A percentile compares a stretch with the other conserved stretches of the same genome.
Evolutionary conservation across 1,140 invertebrate genomes (phyloP).

Genomic region (Trialeurodes vaporariorum): DNA sequence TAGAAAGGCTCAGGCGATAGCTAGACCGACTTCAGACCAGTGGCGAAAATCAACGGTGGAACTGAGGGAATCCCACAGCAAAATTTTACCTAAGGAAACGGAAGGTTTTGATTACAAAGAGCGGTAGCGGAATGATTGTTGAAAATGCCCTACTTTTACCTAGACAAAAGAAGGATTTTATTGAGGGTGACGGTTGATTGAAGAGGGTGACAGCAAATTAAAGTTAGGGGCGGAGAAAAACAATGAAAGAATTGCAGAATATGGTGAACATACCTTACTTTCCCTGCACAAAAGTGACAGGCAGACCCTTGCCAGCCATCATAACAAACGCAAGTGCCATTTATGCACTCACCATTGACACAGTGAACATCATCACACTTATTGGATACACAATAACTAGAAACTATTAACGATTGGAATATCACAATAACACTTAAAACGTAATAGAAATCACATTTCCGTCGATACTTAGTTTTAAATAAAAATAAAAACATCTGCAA

Average conservation of each 20-base stretch:
- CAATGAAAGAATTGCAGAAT: not conserved
- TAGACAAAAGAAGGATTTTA: not conserved
- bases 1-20: too few relatives aligned
- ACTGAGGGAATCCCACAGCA: too few relatives aligned
- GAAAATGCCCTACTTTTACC: not conserved
- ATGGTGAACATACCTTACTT: constrained; percentile 59
- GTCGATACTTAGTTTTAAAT: constrained; percentile 69
- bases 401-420: constrained; percentile 39
- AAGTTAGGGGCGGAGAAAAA: not conserved
- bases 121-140: too few relatives aligned
- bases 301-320: constrained; percentile 79
- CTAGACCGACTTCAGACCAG: too few relatives aligned
- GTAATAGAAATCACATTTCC: constrained; percentile 42
- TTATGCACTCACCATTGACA: constrained; percentile 63
- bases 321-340: constrained; percentile 73
- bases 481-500: constrained; percentile 73
- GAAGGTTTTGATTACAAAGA: too few relatives aligned
- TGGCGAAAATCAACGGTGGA: too few relatives aligned
- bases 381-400: constrained; percentile 36
- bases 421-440: constrained; percentile 30
- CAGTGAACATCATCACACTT: constrained; percentile 34
- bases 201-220: not conserved
- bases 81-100: too few relatives aligned
- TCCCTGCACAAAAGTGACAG: constrained; percentile 82
- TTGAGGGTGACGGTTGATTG: not conserved